A percentile compares a stretch with the other conserved stretches of the same genome.
Evolutionary conservation across 2,797 vertebrate genomes (phyloP).

Genomic region (Emys orbicularis): DNA sequence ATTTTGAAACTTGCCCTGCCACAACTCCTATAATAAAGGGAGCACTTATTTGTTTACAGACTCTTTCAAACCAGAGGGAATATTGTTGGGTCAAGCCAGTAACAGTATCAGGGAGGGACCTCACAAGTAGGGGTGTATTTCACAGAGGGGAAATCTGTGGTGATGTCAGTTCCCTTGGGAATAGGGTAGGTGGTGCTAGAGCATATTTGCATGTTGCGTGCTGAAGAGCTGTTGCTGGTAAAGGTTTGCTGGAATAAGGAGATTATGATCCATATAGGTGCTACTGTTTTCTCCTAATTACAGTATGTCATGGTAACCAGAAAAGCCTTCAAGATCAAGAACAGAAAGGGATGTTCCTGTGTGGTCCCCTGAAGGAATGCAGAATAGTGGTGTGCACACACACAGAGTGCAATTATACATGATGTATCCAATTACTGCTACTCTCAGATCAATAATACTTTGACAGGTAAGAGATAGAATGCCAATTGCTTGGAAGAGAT

Average conservation of each 20-base stretch:
- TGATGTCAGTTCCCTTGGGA: not conserved
- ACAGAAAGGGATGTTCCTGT: not conserved
- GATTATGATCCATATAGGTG: not conserved
- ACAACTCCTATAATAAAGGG: not conserved
- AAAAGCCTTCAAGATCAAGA: not conserved
- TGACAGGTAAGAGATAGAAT: not conserved
- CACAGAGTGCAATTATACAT: not conserved
- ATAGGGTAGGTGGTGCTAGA: conserved; percentile 20
- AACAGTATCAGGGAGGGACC: not conserved
- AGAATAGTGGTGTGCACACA: not conserved
- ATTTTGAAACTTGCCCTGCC: not conserved
- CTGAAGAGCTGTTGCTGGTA: not conserved
- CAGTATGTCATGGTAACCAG: not conserved
- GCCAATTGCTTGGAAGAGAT: not conserved
- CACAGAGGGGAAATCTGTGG: not conserved
- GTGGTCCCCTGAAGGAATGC: not conserved
- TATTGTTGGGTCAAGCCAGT: not conserved
- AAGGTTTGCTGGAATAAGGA: not conserved
- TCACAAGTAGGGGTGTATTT: not conserved
- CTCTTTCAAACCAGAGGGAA: not conserved
- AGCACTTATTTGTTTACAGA: not conserved
- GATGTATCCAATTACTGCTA: not conserved
- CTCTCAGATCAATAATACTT: not conserved
- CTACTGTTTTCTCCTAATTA: not conserved
- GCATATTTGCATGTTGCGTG: not conserved